Evolutionary conservation across 30 jellyfish, hydroid and myxozoan species (phyloP).

Genomic region (Rhopilema esculentum): DNA sequence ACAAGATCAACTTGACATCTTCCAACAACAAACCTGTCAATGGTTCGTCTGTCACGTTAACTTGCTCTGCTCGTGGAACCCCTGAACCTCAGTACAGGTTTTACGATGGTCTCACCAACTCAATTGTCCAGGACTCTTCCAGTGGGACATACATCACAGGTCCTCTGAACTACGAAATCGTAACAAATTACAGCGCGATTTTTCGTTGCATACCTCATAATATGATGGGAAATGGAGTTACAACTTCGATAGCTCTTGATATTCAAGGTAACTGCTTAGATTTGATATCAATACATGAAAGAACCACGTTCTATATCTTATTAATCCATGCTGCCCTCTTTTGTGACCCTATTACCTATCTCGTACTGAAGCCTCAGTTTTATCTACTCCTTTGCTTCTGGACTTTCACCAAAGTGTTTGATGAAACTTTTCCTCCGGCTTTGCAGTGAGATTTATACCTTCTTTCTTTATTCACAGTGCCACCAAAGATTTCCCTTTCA

Average conservation of each 20-base stretch:
- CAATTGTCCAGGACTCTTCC: conserved; percentile 4
- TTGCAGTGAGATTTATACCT: no score
- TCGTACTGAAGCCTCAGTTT: no score
- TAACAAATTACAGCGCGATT: not conserved
- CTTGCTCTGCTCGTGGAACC: conserved; percentile 28
- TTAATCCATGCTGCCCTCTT: no score
- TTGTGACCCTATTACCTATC: no score
- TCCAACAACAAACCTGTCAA: conserved; percentile 14
- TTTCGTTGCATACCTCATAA: conserved; percentile 20
- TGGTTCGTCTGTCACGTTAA: conserved; percentile 39
- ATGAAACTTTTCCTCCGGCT: no score
- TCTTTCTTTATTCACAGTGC: conserved; percentile 36
- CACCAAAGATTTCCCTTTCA: conserved; percentile 30
- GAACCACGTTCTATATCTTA: no score
- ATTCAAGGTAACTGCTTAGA: not conserved
- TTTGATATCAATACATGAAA: not conserved
- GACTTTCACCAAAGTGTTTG: no score
- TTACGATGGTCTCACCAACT: not conserved
- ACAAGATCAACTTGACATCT: conserved; percentile 1
- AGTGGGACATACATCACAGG: not conserved
- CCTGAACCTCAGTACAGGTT: conserved; percentile 44
- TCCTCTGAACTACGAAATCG: not conserved
- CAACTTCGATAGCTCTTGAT: conserved; percentile 2
- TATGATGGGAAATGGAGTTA: conserved; percentile 11
- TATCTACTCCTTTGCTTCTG: no score